phyloP scores from a whole-genome alignment of 2,888 invertebrate genomes.

The Nezara viridula region DNA sequence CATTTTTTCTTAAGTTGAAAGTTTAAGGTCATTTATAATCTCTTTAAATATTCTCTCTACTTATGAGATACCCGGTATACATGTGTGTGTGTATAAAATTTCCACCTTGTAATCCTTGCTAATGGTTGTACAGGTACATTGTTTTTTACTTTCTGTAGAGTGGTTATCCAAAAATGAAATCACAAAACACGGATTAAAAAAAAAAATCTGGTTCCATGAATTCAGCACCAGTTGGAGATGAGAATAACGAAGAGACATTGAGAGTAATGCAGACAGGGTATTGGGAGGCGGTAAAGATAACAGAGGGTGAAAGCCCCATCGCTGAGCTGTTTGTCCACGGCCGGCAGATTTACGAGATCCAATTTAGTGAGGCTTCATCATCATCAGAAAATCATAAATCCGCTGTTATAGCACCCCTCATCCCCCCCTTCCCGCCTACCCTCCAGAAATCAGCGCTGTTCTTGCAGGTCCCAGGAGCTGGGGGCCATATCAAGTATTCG shows the following conservation, averaged over 20 bases:
- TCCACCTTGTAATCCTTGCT: too few relatives aligned
- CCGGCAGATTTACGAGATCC: constrained; percentile 13
- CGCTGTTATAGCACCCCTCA: neutral
- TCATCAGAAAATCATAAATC: constrained; percentile 46
- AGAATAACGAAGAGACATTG: neutral
- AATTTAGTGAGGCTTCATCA: constrained; percentile 30
- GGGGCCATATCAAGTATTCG: neutral
- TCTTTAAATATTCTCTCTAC: too few relatives aligned
- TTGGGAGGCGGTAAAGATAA: constrained; percentile 8
- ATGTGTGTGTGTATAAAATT: too few relatives aligned
- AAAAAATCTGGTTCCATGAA: neutral
- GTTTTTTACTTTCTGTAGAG: too few relatives aligned
- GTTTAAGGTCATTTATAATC: too few relatives aligned
- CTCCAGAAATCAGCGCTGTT: neutral
- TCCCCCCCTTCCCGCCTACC: too few relatives aligned
- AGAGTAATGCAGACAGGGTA: neutral
- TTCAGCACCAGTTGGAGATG: neutral
- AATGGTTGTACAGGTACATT: too few relatives aligned
- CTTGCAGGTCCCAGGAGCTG: neutral
- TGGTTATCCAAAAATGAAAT: too few relatives aligned
- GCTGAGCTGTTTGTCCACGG: constrained; percentile 1
- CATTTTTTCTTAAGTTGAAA: too few relatives aligned
- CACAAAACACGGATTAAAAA: neutral
- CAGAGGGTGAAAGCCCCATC: neutral
- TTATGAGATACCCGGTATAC: too few relatives aligned